Percentiles rank a stretch among this genome's conserved stretches.
These are phyloP conservation scores for Oncorhynchus keta DNA, from an alignment of 2,113 vertebrate species.

Conservation along the genomic window DNA sequence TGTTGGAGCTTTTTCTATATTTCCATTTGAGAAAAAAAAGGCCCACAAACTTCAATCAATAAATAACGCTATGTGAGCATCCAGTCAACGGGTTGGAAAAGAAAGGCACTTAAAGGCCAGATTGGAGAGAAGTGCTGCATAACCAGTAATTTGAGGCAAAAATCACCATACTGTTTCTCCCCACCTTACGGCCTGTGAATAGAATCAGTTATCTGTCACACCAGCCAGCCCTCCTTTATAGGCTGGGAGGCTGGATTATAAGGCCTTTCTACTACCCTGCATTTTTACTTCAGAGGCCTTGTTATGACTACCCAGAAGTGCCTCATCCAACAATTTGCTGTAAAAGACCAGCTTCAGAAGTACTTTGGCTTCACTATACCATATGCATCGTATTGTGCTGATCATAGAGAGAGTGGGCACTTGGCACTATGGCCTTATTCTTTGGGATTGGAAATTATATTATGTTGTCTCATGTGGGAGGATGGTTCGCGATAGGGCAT, in stretches of 20 bases:
- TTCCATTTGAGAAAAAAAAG: too few species aligned
- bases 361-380: background rate
- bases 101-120: background rate
- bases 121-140: background rate
- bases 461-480: background rate
- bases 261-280: background rate
- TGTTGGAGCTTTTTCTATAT: background rate
- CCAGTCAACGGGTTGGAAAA: background rate
- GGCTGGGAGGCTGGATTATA: background rate
- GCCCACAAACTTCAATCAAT: too few species aligned
- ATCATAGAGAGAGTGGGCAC: background rate
- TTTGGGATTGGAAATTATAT: background rate
- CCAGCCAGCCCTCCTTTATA: background rate
- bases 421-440: slow-evolving; percentile 4
- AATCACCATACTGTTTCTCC: background rate
- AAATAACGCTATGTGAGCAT: background rate
- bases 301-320: background rate
- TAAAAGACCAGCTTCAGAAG: background rate
- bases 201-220: background rate
- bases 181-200: background rate
- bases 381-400: background rate
- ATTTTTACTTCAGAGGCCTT: background rate
- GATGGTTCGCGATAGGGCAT: background rate
- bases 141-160: background rate
- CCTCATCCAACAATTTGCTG: background rate